Percentiles rank a stretch among this genome's conserved stretches.
Conservation (phyloP, 2,888 invertebrate genomes). For the Pogonocherus hispidulus region DNA sequence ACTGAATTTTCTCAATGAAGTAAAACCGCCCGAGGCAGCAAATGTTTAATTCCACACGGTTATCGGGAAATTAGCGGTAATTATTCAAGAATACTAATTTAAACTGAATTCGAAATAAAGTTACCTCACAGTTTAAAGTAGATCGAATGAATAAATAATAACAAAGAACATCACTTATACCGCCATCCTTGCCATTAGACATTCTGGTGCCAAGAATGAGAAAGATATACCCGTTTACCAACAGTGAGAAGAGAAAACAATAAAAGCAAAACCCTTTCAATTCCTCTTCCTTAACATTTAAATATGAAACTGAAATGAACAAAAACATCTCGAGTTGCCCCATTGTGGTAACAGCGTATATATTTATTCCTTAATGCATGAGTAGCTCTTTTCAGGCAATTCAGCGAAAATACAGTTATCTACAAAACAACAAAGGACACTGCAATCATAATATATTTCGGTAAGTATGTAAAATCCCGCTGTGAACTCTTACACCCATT, state of each 20-base stretch:
- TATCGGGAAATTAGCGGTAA: constrained; percentile 12
- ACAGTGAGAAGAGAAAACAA: constrained; percentile 24
- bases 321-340: constrained; percentile 48
- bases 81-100: constrained; percentile 24
- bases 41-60: constrained; percentile 6
- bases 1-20: neutral
- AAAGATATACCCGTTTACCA: constrained; percentile 7
- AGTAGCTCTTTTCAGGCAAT: constrained; percentile 2
- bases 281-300: constrained; percentile 50
- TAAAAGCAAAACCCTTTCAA: constrained; percentile 43
- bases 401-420: constrained; percentile 4
- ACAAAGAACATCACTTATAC: constrained; percentile 16
- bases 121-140: constrained; percentile 9
- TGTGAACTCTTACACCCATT: constrained; percentile 31
- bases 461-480: constrained; percentile 54
- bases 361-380: constrained; percentile 24
- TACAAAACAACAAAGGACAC: constrained; percentile 56
- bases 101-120: constrained; percentile 1
- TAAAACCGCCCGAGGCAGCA: neutral
- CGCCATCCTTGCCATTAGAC: constrained; percentile 9
- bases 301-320: constrained; percentile 56
- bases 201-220: constrained; percentile 16
- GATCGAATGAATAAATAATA: constrained; percentile 25
- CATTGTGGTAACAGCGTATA: constrained; percentile 42
- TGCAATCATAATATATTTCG: constrained; percentile 58